These are phyloP conservation scores for Pipistrellus kuhlii DNA, from an alignment of 2,797 vertebrate genomes.

Conservation along the genomic window DNA sequence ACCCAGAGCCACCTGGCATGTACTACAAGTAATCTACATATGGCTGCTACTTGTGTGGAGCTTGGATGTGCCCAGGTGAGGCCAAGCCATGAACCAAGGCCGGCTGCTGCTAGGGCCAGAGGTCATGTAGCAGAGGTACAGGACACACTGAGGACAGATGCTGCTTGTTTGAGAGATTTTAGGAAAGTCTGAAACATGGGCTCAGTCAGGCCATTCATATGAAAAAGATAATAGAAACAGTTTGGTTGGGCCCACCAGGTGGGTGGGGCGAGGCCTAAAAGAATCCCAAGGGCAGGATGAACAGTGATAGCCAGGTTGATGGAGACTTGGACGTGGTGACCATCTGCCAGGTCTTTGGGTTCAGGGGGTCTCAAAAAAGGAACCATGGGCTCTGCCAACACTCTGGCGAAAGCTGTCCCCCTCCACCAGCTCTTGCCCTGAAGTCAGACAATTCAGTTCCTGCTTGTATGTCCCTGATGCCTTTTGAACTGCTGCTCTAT, in stretches of 20 bases:
- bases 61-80: background rate
- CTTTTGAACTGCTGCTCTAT: background rate
- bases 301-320: background rate
- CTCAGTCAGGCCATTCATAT: background rate
- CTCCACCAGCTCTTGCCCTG: background rate
- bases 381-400: background rate
- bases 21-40: background rate
- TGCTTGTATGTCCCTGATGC: background rate
- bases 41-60: background rate
- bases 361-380: background rate
- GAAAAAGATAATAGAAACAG: background rate
- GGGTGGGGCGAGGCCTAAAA: background rate
- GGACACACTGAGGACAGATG: background rate
- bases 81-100: background rate
- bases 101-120: background rate
- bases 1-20: background rate
- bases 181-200: background rate
- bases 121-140: background rate
- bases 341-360: background rate
- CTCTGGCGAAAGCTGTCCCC: background rate
- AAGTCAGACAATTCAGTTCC: background rate
- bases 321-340: background rate
- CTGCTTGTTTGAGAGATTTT: background rate
- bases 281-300: background rate
- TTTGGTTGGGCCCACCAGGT: background rate